Conservation (phyloP, 1,140 invertebrate species). For the Dryas iulia region DNA sequence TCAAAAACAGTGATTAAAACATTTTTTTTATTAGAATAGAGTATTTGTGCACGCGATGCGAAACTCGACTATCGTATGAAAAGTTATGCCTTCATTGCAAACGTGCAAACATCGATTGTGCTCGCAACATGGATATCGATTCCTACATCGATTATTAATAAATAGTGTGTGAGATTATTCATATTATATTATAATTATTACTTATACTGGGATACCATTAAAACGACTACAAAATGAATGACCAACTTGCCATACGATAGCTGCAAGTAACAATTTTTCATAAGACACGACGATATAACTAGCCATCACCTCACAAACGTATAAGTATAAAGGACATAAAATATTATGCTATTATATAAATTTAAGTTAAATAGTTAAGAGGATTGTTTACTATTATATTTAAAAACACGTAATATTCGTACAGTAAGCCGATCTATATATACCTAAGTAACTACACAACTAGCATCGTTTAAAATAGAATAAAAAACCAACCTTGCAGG, state of each 20-base stretch:
- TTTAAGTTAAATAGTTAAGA: conserved; percentile 51
- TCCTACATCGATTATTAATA: neutral
- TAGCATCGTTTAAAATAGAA: conserved; percentile 75
- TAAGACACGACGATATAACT: conserved; percentile 43
- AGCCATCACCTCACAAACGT: conserved; percentile 35
- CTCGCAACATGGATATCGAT: neutral
- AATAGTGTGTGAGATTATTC: neutral
- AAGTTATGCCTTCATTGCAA: neutral
- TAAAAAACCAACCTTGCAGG: conserved; percentile 63
- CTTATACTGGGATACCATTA: neutral
- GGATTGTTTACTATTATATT: conserved; percentile 56
- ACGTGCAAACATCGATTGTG: neutral
- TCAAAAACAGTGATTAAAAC: conserved; percentile 67
- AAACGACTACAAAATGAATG: neutral
- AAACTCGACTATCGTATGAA: neutral
- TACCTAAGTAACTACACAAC: conserved; percentile 55
- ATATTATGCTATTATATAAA: conserved; percentile 69
- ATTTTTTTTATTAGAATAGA: conserved; percentile 58
- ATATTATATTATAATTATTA: neutral
- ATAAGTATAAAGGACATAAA: conserved; percentile 47
- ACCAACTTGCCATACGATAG: neutral
- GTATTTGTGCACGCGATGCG: conserved; percentile 67
- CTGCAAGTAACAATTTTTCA: conserved; percentile 19
- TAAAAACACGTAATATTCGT: conserved; percentile 62
- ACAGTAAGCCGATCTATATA: conserved; percentile 72